Base-by-base conservation (phyloP, 1,140 invertebrate species). In the Scaptomyza montana region DNA sequence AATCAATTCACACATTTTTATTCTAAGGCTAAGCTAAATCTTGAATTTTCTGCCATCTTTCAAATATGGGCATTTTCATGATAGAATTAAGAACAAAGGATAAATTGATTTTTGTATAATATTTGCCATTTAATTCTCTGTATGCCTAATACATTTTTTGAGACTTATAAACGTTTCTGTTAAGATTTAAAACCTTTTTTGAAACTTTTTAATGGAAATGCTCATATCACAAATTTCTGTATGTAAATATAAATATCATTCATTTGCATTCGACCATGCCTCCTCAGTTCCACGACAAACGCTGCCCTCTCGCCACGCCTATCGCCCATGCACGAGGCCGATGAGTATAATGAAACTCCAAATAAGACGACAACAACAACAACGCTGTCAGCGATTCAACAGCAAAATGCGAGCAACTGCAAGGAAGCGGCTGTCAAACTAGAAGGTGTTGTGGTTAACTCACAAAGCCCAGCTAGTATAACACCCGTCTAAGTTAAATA, bases 251-350 rank as follows among this genome's bases (percentile, higher is more conserved):
- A 55, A 49, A 71, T 72, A 61, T 66, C 61, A 72, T 62, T 77
- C 66, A 70, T 76, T 65, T 62, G 68, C 77, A 66, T 70, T 59
- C 74, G 68, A 62, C 39, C 63, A 56, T 70, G 47, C 45, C 45
- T 70, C 39, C 67, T 56, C 73, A 89, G 86, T 79, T 62, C 77
- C 49, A 36, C 79, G 36, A 49, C 84, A 39, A 89, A 64, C 66
- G 84, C 89, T 21, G 76, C 86, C 59, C 76, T 89, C 25, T 76
- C 90, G 68, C 89, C 80, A 43, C 90, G 90, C 50, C 80, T 91
- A 25, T 80, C 90, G 61, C 90, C 90, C 62, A 91, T 91, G 90
- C 85, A 82, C 60, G 90, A 91, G 74, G 90, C 78, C 33, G 90
- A 91, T 60, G 89, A 91, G 33, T 74, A 77, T 67, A 69, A 65